A percentile compares a stretch with the other conserved stretches of the same genome.
phyloP scores from a whole-genome alignment of 2,797 vertebrate genomes.

The Poecilia velifera region DNA sequence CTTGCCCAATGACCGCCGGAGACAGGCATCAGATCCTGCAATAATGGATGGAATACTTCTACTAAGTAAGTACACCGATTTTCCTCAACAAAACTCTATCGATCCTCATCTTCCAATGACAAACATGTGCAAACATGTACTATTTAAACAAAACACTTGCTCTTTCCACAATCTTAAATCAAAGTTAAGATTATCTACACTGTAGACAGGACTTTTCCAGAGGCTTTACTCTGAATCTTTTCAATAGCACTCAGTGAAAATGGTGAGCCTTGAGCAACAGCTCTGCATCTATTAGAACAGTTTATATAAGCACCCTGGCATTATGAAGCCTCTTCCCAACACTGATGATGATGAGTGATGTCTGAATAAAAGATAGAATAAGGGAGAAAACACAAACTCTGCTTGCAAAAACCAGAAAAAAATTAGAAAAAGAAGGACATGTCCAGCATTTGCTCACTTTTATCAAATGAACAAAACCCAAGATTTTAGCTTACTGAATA shows the following conservation, averaged over 20 bases:
- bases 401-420: not conserved
- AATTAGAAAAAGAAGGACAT: conserved; percentile 16
- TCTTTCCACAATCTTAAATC: not conserved
- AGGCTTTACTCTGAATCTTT: not conserved
- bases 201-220: not conserved
- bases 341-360: not conserved
- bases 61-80: not conserved
- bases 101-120: not conserved
- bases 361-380: not conserved
- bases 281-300: conserved; percentile 56
- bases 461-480: not conserved
- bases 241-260: conserved; percentile 41
- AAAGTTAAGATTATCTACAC: not conserved
- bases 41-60: not conserved
- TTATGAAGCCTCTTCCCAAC: conserved; percentile 54
- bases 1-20: not conserved
- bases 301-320: conserved; percentile 52
- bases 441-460: not conserved
- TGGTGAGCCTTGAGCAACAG: conserved; percentile 66
- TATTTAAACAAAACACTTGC: not conserved
- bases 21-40: not conserved
- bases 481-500: not conserved
- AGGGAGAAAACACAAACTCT: not conserved
- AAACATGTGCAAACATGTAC: not conserved
- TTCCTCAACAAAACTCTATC: not conserved